Conservation (phyloP, 2,113 vertebrate genomes). For the Rhizomys pruinosus region DNA sequence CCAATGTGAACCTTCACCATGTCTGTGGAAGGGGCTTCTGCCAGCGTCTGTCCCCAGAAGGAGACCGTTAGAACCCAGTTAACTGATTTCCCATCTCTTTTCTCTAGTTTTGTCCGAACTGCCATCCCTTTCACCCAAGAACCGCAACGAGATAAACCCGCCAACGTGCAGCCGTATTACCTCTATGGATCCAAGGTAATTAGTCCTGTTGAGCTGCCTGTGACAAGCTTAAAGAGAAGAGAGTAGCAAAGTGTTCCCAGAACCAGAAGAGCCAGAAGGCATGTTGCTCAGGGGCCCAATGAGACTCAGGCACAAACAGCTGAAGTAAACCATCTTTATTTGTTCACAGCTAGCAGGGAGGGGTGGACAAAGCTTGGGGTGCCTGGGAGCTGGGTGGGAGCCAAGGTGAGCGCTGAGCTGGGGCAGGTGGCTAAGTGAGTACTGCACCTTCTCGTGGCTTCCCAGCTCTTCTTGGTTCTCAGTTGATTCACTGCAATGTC, state of each 20-base stretch:
- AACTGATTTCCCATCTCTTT: not conserved
- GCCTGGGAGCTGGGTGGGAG: not conserved
- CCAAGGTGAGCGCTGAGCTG: not conserved
- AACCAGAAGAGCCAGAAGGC: not conserved
- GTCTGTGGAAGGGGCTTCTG: not conserved
- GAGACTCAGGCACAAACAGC: slow-evolving; percentile 41
- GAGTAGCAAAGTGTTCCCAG: not conserved
- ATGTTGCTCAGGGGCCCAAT: not conserved
- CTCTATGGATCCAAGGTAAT: slow-evolving; percentile 98
- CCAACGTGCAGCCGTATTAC: slow-evolving; percentile 99
- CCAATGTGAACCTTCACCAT: not conserved
- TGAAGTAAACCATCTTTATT: slow-evolving; percentile 55
- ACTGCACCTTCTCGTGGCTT: not conserved
- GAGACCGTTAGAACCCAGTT: not conserved
- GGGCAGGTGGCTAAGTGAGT: not conserved
- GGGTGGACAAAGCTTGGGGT: not conserved
- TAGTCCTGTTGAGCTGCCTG: slow-evolving; percentile 27
- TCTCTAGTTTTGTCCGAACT: slow-evolving; percentile 96
- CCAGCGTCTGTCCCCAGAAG: accelerated
- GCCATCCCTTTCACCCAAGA: slow-evolving; percentile 99
- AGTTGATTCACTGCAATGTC: accelerated
- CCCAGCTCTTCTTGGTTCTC: not conserved
- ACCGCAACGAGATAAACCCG: slow-evolving; percentile 98
- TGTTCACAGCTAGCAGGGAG: not conserved
- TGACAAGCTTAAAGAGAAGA: slow-evolving; percentile 51